Conservation (phyloP, 1,140 invertebrate genomes). For the Temnothorax curvispinosus region DNA sequence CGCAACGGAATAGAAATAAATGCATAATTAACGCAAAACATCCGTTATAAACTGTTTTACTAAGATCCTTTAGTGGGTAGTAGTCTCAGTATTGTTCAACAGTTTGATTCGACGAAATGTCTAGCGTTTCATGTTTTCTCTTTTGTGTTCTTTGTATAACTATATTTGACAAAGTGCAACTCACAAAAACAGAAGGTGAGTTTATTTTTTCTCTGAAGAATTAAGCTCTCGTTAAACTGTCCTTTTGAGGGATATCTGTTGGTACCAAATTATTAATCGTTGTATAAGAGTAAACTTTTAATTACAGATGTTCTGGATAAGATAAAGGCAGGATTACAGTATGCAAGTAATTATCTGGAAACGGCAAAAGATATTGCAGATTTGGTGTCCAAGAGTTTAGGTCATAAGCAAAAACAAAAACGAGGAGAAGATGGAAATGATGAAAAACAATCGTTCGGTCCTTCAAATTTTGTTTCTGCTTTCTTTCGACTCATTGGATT, state of each 20-base stretch:
- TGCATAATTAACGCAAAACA: conserved; percentile 61
- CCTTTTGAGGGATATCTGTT: no score
- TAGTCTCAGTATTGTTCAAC: conserved; percentile 43
- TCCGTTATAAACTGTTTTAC: conserved; percentile 61
- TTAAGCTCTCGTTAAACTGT: neutral
- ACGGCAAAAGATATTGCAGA: conserved; percentile 82
- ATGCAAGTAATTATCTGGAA: conserved; percentile 87
- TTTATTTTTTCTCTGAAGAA: neutral
- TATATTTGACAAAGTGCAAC: neutral
- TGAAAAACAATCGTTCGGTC: conserved; percentile 63
- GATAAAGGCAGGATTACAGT: conserved; percentile 88
- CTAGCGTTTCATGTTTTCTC: neutral
- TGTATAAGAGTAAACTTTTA: conserved; percentile 2
- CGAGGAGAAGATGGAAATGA: conserved; percentile 58
- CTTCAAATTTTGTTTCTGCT: conserved; percentile 86
- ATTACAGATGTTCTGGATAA: conserved; percentile 86
- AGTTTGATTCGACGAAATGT: conserved; percentile 67
- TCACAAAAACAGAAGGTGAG: conserved; percentile 46
- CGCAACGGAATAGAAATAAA: conserved; percentile 59
- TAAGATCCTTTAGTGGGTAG: neutral
- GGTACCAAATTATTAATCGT: neutral
- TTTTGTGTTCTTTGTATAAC: neutral
- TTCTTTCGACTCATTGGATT: conserved; percentile 91
- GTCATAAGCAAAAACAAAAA: conserved; percentile 61
- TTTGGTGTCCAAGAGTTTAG: conserved; percentile 81